Conservation (phyloP, 2,888 invertebrate species). For the Rhamnusium bicolor region DNA sequence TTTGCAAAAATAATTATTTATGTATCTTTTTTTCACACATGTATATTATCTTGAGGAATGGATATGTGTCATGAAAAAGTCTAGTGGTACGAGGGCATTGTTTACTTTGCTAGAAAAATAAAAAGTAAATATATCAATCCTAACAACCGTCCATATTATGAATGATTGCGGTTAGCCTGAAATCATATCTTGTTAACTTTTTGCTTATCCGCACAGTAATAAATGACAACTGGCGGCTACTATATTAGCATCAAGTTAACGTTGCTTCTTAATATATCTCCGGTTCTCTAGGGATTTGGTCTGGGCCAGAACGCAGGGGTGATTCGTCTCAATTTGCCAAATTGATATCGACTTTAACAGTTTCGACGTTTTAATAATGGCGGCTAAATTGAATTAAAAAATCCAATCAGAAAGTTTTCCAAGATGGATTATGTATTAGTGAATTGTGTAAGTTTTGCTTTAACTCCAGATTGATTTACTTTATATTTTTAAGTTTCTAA, state of each 20-base stretch:
- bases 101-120: too few species aligned
- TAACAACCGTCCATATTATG: background rate
- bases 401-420: slow-evolving; percentile 27
- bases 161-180: background rate
- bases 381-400: slow-evolving; percentile 48
- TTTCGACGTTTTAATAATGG: slow-evolving; percentile 44
- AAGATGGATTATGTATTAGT: slow-evolving; percentile 12
- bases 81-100: too few species aligned
- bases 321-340: slow-evolving; percentile 61
- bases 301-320: slow-evolving; percentile 36
- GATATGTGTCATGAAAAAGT: too few species aligned
- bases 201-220: slow-evolving; percentile 9
- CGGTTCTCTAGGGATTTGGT: slow-evolving; percentile 32
- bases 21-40: too few species aligned
- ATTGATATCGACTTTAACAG: slow-evolving; percentile 57
- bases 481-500: background rate
- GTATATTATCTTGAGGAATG: too few species aligned
- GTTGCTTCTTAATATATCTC: slow-evolving; percentile 51
- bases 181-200: slow-evolving; percentile 26
- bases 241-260: slow-evolving; percentile 53
- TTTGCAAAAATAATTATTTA: too few species aligned
- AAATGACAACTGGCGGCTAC: slow-evolving; percentile 39
- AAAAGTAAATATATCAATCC: background rate
- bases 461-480: slow-evolving; percentile 10
- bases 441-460: background rate